Base-by-base conservation (phyloP, 2,888 invertebrate species). In the Petrolisthes manimaculis region DNA sequence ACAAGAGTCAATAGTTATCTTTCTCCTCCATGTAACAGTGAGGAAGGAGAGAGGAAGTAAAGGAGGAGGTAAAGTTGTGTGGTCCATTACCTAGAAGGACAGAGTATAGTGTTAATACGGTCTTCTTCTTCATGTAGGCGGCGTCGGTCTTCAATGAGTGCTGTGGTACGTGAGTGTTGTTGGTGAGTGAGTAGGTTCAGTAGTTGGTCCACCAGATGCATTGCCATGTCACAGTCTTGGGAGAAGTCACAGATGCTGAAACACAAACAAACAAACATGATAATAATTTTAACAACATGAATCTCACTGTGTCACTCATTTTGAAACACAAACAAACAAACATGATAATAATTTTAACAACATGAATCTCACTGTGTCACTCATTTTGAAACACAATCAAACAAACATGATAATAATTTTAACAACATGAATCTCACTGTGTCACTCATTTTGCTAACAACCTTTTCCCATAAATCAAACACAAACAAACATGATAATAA, bases 151-250 rank as follows among this genome's bases (percentile, higher is more conserved):
- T 96, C 95, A 75, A 97, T 93, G 54, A 95, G 93, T 91, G 95
- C 95, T 92, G 96, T 95, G 0, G 96, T 95, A 93, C 95, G 95
- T 86, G 95, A 94, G 92, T 97, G 97, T 92, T 97, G 96, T 0
- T 97, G 97, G 91, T 95, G 95, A 0, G 97, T 97, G 79, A 97
- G 93, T 14, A 96, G 94, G 92, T 97, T 97, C 91, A 97, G 93
- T 71, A 97, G 93, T 92, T 96, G 96, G 92, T 97, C 97, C 1
- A 97, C 97, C 94, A 96, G 95, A 90, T 95, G 94, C 84, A 96
- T 94, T 0, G 95, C 95, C 92, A 96, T 96, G 92, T 96, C 96
- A 91, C 96, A 96, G 92, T 96, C 96, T 92, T 95, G 95, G 9
- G 96, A 96, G 93, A 97, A 97, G 92, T 95, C 95, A 89, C 96